Conservation (phyloP, 2,113 vertebrate species). For the Bujurquina vittata region DNA sequence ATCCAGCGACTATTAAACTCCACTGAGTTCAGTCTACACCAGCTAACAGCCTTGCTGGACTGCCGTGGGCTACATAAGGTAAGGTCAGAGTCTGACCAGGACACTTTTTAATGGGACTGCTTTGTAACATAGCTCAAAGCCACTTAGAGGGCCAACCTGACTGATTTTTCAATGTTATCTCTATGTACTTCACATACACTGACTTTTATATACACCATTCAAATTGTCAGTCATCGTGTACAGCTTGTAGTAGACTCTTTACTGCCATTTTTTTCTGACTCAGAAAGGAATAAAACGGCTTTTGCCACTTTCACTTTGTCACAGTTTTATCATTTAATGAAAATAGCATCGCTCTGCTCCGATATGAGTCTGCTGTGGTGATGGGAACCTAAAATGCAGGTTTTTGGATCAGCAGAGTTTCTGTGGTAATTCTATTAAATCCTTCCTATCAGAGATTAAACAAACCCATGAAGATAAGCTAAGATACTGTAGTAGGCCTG, state of each 20-base stretch:
- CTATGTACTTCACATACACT: neutral
- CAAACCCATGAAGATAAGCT: neutral
- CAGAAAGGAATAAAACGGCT: neutral
- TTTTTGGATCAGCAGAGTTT: neutral
- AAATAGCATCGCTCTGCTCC: slow-evolving; percentile 3
- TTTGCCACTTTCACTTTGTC: slow-evolving; percentile 1
- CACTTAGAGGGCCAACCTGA: slow-evolving; percentile 14
- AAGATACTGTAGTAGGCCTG: neutral
- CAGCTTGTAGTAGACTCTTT: neutral
- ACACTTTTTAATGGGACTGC: slow-evolving; percentile 38
- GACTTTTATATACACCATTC: slow-evolving; percentile 21
- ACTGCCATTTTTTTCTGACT: neutral
- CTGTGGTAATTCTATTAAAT: slow-evolving; percentile 3
- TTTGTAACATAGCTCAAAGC: slow-evolving; percentile 33
- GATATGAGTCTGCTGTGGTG: slow-evolving; percentile 3
- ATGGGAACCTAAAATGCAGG: neutral
- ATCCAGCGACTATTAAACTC: slow-evolving; percentile 91
- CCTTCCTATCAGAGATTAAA: slow-evolving; percentile 10
- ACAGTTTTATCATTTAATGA: slow-evolving; percentile 10
- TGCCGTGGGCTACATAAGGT: slow-evolving; percentile 97
- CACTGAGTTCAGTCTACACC: slow-evolving; percentile 90
- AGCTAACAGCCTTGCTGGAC: slow-evolving; percentile 92
- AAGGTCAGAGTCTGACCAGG: slow-evolving; percentile 37
- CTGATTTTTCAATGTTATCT: slow-evolving; percentile 11
- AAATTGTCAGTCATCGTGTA: slow-evolving; percentile 11